Conservation (phyloP, 2,797 vertebrate genomes). For the Argya squamiceps region DNA sequence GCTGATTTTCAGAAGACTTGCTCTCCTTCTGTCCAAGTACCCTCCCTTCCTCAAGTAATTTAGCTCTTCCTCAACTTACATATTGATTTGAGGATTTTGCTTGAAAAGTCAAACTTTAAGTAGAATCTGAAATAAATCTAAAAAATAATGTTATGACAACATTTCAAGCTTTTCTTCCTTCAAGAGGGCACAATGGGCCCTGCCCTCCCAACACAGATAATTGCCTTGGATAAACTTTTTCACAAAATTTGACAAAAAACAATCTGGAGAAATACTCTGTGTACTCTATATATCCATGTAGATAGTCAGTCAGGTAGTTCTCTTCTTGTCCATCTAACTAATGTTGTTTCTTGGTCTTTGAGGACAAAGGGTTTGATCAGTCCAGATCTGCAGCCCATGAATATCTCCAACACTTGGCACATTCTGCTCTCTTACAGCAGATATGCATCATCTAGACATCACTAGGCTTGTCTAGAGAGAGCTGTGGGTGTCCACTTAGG, state of each 20-base stretch:
- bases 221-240: background rate
- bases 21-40: background rate
- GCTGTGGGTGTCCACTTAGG: background rate
- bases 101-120: background rate
- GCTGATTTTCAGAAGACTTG: background rate
- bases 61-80: background rate
- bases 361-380: background rate
- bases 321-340: background rate
- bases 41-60: background rate
- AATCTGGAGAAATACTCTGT: background rate
- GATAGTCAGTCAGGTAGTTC: background rate
- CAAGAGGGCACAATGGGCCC: background rate
- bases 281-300: rapidly evolving
- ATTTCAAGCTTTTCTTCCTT: background rate
- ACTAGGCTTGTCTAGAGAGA: background rate
- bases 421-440: background rate
- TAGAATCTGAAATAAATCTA: background rate
- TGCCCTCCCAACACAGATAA: background rate
- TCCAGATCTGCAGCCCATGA: background rate
- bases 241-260: background rate
- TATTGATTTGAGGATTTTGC: background rate
- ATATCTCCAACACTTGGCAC: background rate
- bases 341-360: background rate
- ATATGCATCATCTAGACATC: background rate
- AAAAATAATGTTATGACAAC: background rate